Evolutionary conservation across 1,140 invertebrate species (phyloP).

Genomic region (Euborellia annulipes): DNA sequence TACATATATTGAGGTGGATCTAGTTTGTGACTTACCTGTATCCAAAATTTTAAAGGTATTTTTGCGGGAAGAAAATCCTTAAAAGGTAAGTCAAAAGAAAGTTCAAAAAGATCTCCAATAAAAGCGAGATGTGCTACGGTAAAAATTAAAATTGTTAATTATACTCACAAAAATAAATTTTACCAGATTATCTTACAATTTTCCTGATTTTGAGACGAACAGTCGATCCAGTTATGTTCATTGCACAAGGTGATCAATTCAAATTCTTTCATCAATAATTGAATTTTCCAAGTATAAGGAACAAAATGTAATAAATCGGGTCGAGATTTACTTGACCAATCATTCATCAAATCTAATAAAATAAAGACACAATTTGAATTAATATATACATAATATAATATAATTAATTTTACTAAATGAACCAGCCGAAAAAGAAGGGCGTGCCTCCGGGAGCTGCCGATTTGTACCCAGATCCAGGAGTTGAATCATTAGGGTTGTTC

Average conservation of each 20-base stretch:
- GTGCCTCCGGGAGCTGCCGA: no score
- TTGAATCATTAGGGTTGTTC: slow-evolving; percentile 5
- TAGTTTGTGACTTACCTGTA: slow-evolving; percentile 42
- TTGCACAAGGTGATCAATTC: slow-evolving; percentile 88
- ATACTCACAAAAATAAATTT: slow-evolving; percentile 8
- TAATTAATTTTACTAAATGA: no score
- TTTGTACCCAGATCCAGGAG: slow-evolving; percentile 6
- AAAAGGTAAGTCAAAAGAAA: slow-evolving; percentile 86
- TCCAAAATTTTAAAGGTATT: slow-evolving; percentile 77
- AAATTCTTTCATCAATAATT: slow-evolving; percentile 83
- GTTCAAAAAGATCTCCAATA: slow-evolving; percentile 81
- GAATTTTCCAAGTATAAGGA: slow-evolving; percentile 93
- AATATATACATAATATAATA: slow-evolving; percentile 1
- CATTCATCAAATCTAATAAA: slow-evolving; percentile 69
- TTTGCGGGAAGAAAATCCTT: slow-evolving; percentile 78
- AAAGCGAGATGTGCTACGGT: slow-evolving; percentile 82
- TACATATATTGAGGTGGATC: no score
- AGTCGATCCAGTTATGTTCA: slow-evolving; percentile 98
- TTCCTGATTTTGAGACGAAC: slow-evolving; percentile 85
- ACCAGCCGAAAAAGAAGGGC: no score
- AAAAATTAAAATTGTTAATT: slow-evolving; percentile 16
- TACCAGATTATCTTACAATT: slow-evolving; percentile 38
- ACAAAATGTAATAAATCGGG: slow-evolving; percentile 91
- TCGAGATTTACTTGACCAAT: slow-evolving; percentile 81
- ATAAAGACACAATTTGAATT: neutral